Conservation (phyloP, 2,113 vertebrate species). For the Rutilus rutilus region DNA sequence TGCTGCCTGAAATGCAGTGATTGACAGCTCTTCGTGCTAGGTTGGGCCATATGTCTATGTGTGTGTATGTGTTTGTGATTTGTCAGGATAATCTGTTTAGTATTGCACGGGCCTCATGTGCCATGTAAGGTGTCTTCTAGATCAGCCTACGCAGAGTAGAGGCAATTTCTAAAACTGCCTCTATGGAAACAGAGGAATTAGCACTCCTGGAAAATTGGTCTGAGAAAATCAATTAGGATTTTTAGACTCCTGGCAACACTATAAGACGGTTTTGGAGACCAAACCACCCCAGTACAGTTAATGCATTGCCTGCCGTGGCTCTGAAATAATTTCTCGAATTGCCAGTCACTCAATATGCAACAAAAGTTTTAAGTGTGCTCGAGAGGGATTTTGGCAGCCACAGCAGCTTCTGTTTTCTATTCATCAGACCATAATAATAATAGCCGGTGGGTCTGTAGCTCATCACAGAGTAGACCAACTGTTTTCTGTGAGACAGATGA, state of each 20-base stretch:
- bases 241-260: constrained; percentile 27
- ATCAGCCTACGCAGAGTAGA: constrained; percentile 4
- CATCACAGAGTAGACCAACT: constrained; percentile 53
- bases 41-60: constrained; percentile 24
- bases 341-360: constrained; percentile 12
- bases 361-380: constrained; percentile 24
- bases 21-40: constrained; percentile 43
- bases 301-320: not conserved
- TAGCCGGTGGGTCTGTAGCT: constrained; percentile 41
- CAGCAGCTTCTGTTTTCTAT: constrained; percentile 33
- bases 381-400: constrained; percentile 29
- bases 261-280: not conserved
- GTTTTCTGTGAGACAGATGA: constrained; percentile 60
- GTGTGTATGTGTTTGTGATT: constrained; percentile 31
- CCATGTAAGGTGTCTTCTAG: constrained; percentile 48
- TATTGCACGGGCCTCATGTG: constrained; percentile 16
- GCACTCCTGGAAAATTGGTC: constrained; percentile 26
- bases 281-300: constrained; percentile 11
- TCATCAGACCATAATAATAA: constrained; percentile 47
- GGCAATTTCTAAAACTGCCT: constrained; percentile 40
- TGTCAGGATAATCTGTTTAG: constrained; percentile 51
- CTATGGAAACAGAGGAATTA: constrained; percentile 44
- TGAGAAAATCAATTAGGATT: constrained; percentile 48
- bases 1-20: constrained; percentile 13
- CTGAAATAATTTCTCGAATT: constrained; percentile 8